phyloP scores from a whole-genome alignment of 2,113 vertebrate genomes.

The Paracanthobrama guichenoti region DNA sequence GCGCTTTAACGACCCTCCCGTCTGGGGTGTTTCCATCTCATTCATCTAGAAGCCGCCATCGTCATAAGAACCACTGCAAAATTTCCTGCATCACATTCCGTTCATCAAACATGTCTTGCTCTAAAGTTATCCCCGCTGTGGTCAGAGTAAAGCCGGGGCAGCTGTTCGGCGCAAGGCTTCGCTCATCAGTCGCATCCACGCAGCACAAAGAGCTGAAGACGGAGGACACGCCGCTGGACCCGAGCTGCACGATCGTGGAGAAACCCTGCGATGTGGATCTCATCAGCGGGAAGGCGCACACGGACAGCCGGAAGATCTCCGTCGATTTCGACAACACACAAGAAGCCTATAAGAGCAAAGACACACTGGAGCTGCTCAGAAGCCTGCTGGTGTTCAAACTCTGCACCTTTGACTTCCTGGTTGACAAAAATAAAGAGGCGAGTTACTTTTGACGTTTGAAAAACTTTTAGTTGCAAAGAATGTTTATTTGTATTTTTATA shows the following conservation, averaged over 20 bases:
- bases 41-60: not conserved
- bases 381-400: constrained; percentile 79
- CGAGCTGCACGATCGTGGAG: constrained; percentile 40
- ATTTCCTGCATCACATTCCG: not conserved
- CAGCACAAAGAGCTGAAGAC: constrained; percentile 37
- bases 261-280: constrained; percentile 39
- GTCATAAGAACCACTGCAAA: too few species aligned
- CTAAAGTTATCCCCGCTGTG: constrained; percentile 51
- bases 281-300: constrained; percentile 14
- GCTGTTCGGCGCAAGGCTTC: constrained; percentile 47
- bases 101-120: constrained; percentile 60
- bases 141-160: constrained; percentile 50
- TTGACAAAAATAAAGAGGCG: constrained; percentile 78
- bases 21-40: not conserved
- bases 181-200: constrained; percentile 54
- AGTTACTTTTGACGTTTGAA: not conserved
- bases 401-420: constrained; percentile 73
- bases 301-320: constrained; percentile 20
- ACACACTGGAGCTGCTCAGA: constrained; percentile 75
- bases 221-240: not conserved
- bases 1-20: not conserved
- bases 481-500: not conserved
- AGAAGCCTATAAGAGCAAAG: constrained; percentile 82
- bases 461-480: not conserved
- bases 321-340: constrained; percentile 72